Evolutionary conservation across 2,888 invertebrate genomes (phyloP), one percentile per base, ranked within the genome.

Genomic region (Tetragnatha montana): DNA sequence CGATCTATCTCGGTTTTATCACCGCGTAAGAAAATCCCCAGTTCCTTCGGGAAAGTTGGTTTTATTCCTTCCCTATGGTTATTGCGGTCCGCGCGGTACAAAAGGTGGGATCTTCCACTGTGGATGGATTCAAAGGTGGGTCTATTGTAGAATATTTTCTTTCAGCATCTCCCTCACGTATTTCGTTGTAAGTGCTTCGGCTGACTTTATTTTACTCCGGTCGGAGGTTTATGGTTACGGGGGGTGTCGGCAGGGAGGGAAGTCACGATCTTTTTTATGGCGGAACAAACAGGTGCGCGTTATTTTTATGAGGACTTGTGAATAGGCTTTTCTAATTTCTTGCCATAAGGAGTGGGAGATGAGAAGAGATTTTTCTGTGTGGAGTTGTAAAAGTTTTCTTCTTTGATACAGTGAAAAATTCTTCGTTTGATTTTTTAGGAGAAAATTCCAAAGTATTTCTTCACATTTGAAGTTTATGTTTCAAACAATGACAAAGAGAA

Each of bases 1-100:
- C 78, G 14, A 78, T 78, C 50, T 35, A 2, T 35, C 22, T 78
- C 75, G 78, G 60, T 78, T 78, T 78, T 78, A 68, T 78, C 51
- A 60, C 78, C 17, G n/a, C n/a, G 60, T 60, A 17, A 8, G 8
- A 21, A 60, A 60, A 78, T 60, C 60, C 60, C 51, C 22, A 60
- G 22, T 60, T 60, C 60, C 60, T 78, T 21, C 14, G 60, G 10
- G 14, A 8, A 17, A 60, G 60, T 12, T 60, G 60, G 21, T 78
- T 78, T 47, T 78, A 78, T 60, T 78, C 35, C 60, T 51, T 51
- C 14, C 22, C 60, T 60, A 14, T 17, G 60, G 60, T 78, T 78
- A 78, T 78, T 78, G 78, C 78, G 22, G 51, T 78, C 22, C 12
- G 7, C 12, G 7, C 22, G 51, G 22, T 22, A 81, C n/a, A 81